Evolutionary conservation across 2,797 vertebrate genomes (phyloP), one percentile per base, ranked within the genome.

Genomic region (Esox lucius): DNA sequence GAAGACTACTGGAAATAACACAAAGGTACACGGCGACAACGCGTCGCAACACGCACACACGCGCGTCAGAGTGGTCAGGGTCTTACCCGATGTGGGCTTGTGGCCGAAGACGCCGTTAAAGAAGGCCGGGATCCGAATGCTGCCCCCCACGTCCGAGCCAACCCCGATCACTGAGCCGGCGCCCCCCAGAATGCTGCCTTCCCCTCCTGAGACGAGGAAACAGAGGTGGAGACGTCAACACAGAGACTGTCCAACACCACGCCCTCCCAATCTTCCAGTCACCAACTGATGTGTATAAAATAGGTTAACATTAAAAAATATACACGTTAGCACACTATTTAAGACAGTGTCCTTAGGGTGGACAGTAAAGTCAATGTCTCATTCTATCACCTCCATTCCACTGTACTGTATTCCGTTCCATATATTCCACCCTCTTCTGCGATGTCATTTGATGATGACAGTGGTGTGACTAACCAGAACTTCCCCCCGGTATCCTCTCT

Each of bases 61-160:
- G 19, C 24, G 19, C 59, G 31, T 33, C 26, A 66, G 13, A 33
- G 15, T 7, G 16, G 28, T 46, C 42, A 66, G 9, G 65, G 3
- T 13, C 17, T 59, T 17, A 96, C 95, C 93, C 91, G 92, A 73
- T 0, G 93, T 93, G 78, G 93, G 91, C 65, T 95, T 96, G 73
- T 96, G 95, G 81, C 95, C 95, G 12, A 94, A 96, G 82, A 96
- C 75, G 3, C 95, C 94, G 6, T 95, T 95, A 84, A 95, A 96
- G 87, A 95, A 96, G 53, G 93, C 93, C 0, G 95, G 95, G 82
- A 96, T 94, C 0, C 95, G 91, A 82, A 96, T 96, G 69, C 95
- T 96, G 71, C 95, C 95, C 0, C 94, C 94, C 0, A 95, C 90
- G 73, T 95, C 94, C 0, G 95, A 94, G 65, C 95, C 95, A 33